Percentiles rank a stretch among this genome's conserved stretches.
Evolutionary conservation across 2,888 invertebrate genomes (phyloP).

Genomic region (Patella pellucida): DNA sequence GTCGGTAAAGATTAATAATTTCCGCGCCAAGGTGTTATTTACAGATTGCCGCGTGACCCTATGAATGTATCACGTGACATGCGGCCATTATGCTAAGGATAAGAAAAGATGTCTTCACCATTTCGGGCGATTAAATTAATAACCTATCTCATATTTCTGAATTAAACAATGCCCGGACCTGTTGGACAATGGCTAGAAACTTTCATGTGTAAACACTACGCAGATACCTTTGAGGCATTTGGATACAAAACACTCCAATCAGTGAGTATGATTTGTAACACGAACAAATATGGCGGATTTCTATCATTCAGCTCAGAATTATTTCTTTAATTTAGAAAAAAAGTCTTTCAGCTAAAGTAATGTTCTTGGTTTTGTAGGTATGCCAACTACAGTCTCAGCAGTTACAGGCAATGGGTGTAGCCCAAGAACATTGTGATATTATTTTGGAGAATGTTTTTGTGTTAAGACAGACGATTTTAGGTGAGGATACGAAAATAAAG

Average conservation of each 20-base stretch:
- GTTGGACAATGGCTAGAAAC: constrained; percentile 67
- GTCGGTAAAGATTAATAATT: neutral
- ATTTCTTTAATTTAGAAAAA: neutral
- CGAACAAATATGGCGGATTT: neutral
- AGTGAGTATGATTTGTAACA: constrained; percentile 46
- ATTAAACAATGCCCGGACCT: constrained; percentile 56
- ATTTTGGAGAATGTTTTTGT: constrained; percentile 63
- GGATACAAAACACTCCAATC: constrained; percentile 66
- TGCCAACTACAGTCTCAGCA: constrained; percentile 59
- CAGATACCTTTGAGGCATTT: constrained; percentile 59
- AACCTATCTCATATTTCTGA: constrained; percentile 21
- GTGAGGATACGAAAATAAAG: constrained; percentile 33
- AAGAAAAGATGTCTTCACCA: constrained; percentile 45
- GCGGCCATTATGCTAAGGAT: constrained; percentile 65
- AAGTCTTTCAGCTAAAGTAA: neutral
- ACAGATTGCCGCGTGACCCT: constrained; percentile 31
- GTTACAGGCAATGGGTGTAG: constrained; percentile 61
- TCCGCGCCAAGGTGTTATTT: neutral
- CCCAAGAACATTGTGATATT: constrained; percentile 60
- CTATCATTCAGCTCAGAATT: neutral
- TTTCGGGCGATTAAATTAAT: constrained; percentile 29
- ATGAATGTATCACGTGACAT: constrained; percentile 59
- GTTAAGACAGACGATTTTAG: constrained; percentile 58
- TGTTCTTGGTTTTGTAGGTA: constrained; percentile 52
- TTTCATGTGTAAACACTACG: constrained; percentile 66